A percentile compares a stretch with the other conserved stretches of the same genome.
These are phyloP conservation scores for Gastracanthus pulcherrimus DNA, from an alignment of 2,888 invertebrate genomes.

Conservation along the genomic window DNA sequence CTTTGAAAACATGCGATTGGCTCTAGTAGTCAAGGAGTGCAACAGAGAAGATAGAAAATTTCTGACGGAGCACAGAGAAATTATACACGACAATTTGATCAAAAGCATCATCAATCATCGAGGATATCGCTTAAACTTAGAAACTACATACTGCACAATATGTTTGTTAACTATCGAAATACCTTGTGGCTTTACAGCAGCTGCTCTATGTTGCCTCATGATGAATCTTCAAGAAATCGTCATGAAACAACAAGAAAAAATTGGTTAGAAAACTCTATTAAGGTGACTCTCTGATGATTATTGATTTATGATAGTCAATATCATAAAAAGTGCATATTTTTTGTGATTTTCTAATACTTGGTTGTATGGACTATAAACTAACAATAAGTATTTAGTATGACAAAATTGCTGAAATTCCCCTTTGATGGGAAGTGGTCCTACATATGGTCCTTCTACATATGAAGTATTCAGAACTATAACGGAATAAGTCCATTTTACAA, in stretches of 20 bases:
- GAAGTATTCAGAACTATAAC: too few relatives aligned
- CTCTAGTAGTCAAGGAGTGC: constrained; percentile 76
- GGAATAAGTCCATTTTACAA: too few relatives aligned
- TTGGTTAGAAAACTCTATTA: constrained; percentile 21
- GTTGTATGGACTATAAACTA: too few relatives aligned
- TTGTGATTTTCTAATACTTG: too few relatives aligned
- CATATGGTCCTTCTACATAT: too few relatives aligned
- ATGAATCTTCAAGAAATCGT: constrained; percentile 82
- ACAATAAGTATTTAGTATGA: too few relatives aligned
- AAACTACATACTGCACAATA: constrained; percentile 79
- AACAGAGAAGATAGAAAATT: constrained; percentile 78
- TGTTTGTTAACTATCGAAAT: constrained; percentile 81
- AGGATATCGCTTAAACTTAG: constrained; percentile 78
- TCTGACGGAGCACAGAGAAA: constrained; percentile 78
- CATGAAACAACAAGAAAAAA: constrained; percentile 2
- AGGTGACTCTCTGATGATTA: too few relatives aligned
- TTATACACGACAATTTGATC: constrained; percentile 77
- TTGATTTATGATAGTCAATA: too few relatives aligned
- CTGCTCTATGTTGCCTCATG: constrained; percentile 80
- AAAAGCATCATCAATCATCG: constrained; percentile 78
- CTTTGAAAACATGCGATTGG: constrained; percentile 76
- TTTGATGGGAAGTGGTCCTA: too few relatives aligned
- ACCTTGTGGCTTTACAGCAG: constrained; percentile 82
- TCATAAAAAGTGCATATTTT: too few relatives aligned
- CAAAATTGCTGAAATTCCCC: too few relatives aligned